These are phyloP conservation scores for Brachyhypopomus gauderio DNA, from an alignment of 2,113 vertebrate genomes.

Conservation along the genomic window DNA sequence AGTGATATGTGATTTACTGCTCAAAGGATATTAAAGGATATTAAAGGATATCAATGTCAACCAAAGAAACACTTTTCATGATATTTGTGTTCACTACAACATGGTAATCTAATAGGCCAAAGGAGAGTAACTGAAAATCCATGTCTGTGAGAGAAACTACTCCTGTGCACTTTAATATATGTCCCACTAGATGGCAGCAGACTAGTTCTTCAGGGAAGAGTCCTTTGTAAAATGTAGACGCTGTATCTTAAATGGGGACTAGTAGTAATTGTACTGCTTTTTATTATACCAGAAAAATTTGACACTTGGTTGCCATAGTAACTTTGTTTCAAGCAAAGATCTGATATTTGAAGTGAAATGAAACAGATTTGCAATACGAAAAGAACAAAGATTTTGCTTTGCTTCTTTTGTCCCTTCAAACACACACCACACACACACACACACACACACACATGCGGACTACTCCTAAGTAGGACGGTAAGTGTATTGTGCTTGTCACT, in stretches of 20 bases:
- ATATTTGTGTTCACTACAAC: background rate
- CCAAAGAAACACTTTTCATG: too few relatives aligned
- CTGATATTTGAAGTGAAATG: too few relatives aligned
- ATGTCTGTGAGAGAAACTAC: background rate
- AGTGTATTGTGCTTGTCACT: conserved; percentile 79
- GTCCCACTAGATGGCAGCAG: conserved; percentile 42
- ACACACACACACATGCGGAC: conserved; percentile 60
- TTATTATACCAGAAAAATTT: too few relatives aligned
- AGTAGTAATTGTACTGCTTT: too few relatives aligned
- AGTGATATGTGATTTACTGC: too few relatives aligned
- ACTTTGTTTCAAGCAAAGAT: too few relatives aligned
- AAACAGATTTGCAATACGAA: too few relatives aligned
- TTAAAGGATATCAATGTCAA: too few relatives aligned
- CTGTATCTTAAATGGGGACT: background rate
- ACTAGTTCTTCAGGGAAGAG: background rate
- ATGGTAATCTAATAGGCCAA: background rate
- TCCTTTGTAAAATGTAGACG: background rate
- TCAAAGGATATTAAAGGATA: too few relatives aligned
- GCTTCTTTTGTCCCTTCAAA: too few relatives aligned
- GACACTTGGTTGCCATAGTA: too few relatives aligned
- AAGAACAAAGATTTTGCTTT: too few relatives aligned
- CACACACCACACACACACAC: conserved; percentile 11
- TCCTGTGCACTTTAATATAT: conserved; percentile 2
- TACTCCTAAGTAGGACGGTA: conserved; percentile 74
- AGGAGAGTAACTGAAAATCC: background rate